A percentile compares a stretch with the other conserved stretches of the same genome.
Conservation (phyloP, 2,113 vertebrate species). For the Psephotus haematonotus region DNA sequence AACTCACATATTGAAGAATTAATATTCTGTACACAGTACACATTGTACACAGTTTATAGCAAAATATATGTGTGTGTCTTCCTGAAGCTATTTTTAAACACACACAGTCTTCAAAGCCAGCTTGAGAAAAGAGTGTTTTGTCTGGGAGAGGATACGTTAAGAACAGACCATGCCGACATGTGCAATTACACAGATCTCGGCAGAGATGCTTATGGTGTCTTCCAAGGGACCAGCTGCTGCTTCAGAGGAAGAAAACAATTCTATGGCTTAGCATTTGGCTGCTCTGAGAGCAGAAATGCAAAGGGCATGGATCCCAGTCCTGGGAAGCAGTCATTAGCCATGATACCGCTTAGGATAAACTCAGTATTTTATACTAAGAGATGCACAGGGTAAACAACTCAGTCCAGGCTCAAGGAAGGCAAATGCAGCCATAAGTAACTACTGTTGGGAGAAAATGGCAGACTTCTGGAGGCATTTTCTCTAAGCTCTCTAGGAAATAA, state of each 20-base stretch:
- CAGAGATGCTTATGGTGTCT: slow-evolving; percentile 64
- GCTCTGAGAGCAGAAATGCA: slow-evolving; percentile 33
- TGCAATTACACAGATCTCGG: slow-evolving; percentile 58
- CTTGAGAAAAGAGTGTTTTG: slow-evolving; percentile 56
- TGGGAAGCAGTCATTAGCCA: neutral
- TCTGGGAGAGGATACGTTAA: slow-evolving; percentile 38
- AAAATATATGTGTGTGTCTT: slow-evolving; percentile 64
- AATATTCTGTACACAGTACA: slow-evolving; percentile 63
- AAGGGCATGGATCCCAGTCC: slow-evolving; percentile 55
- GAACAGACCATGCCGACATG: slow-evolving; percentile 52
- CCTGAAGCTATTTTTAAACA: slow-evolving; percentile 61
- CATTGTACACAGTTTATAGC: slow-evolving; percentile 58
- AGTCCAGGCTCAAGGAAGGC: neutral
- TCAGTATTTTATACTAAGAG: slow-evolving; percentile 30
- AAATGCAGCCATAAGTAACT: neutral
- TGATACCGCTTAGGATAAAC: slow-evolving; percentile 3
- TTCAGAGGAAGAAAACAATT: slow-evolving; percentile 56
- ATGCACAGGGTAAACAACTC: neutral
- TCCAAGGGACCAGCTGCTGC: slow-evolving; percentile 68
- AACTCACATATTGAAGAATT: slow-evolving; percentile 54
- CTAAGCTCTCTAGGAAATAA: neutral
- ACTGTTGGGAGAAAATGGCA: neutral
- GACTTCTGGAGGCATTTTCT: neutral
- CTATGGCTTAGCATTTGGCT: slow-evolving; percentile 45
- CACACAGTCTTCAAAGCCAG: slow-evolving; percentile 49